Evolutionary conservation across 2,113 vertebrate genomes (phyloP).

Genomic region (Columba janthina): DNA sequence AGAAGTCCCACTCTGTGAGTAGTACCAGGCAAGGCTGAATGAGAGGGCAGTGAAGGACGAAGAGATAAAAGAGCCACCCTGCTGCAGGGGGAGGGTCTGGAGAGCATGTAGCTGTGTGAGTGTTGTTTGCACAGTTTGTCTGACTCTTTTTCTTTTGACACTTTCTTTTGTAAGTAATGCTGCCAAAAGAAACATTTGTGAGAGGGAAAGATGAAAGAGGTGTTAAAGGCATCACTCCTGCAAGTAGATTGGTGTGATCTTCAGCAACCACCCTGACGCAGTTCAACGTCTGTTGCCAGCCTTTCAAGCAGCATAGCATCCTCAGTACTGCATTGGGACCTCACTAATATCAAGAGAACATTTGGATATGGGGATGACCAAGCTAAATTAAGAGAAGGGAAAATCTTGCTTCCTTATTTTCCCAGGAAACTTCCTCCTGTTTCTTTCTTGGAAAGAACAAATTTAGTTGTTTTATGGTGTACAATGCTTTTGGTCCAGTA

Average conservation of each 20-base stretch:
- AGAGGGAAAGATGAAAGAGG: neutral
- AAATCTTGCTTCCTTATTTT: neutral
- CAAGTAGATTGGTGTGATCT: neutral
- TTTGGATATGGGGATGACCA: accelerated
- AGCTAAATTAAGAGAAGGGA: neutral
- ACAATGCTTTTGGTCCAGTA: neutral
- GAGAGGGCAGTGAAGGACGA: neutral
- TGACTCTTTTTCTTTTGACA: neutral
- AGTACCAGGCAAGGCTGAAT: neutral
- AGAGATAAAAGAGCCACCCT: neutral
- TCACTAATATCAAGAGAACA: neutral
- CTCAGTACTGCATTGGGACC: neutral
- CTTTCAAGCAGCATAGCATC: neutral
- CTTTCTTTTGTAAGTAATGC: neutral
- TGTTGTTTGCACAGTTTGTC: neutral
- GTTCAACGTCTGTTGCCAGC: neutral
- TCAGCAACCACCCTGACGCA: neutral
- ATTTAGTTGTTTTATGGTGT: neutral
- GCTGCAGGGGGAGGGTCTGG: neutral
- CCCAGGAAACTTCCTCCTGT: neutral
- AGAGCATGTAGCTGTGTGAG: neutral
- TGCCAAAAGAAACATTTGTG: neutral
- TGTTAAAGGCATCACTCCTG: neutral
- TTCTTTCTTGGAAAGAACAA: neutral
- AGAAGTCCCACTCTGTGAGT: neutral